These are phyloP conservation scores for Junonia oenone DNA, from an alignment of 2,888 invertebrate genomes.

Conservation along the genomic window DNA sequence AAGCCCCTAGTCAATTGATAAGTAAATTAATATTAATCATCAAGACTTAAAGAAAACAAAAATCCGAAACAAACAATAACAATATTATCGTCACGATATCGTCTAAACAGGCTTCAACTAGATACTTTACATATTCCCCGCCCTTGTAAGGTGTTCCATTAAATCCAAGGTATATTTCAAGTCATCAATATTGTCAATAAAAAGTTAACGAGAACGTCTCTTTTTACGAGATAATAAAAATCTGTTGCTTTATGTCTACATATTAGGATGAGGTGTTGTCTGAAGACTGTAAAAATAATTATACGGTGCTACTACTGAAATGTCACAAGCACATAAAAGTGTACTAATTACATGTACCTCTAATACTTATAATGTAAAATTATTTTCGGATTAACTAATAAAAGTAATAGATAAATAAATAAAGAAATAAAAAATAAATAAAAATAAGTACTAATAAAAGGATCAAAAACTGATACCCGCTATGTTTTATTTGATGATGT, in stretches of 20 bases:
- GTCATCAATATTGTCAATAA: conserved; percentile 18
- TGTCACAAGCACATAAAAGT: too few relatives aligned
- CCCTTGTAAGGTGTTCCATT: not conserved
- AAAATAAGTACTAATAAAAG: too few relatives aligned
- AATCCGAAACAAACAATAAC: not conserved
- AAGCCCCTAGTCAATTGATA: too few relatives aligned
- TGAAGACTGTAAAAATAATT: conserved; percentile 1
- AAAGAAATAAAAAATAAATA: too few relatives aligned
- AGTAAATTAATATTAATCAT: too few relatives aligned
- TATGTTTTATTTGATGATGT: too few relatives aligned
- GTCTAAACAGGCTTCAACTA: not conserved
- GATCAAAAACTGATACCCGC: too few relatives aligned
- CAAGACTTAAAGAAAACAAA: too few relatives aligned
- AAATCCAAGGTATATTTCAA: conserved; percentile 1
- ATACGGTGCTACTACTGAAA: not conserved
- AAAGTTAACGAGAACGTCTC: conserved; percentile 10
- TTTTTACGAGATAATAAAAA: conserved; percentile 21
- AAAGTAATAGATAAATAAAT: too few relatives aligned
- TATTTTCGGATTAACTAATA: too few relatives aligned
- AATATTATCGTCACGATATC: not conserved
- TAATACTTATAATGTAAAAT: too few relatives aligned
- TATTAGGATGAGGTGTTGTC: not conserved
- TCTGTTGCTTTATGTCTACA: not conserved
- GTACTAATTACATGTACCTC: too few relatives aligned
- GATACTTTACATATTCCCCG: not conserved